Conservation (phyloP, 2,113 vertebrate species). For the Lagopus muta region DNA sequence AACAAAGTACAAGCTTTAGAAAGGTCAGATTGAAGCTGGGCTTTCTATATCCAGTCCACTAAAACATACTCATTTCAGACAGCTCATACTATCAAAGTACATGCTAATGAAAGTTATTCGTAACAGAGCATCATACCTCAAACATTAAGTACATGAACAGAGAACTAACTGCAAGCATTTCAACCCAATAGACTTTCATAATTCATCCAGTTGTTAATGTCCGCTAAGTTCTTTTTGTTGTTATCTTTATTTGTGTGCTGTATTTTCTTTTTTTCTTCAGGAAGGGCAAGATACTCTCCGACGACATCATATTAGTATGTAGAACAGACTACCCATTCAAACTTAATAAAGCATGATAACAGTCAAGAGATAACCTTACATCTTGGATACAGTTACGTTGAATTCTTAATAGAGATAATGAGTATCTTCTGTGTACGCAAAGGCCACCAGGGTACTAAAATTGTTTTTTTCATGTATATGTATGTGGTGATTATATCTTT, state of each 20-base stretch:
- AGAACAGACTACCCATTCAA: not conserved
- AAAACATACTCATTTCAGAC: not conserved
- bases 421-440: not conserved
- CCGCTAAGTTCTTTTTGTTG: not conserved
- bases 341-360: not conserved
- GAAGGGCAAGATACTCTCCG: not conserved
- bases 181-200: fast-evolving
- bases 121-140: not conserved
- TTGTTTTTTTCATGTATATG: not conserved
- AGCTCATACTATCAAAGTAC: not conserved
- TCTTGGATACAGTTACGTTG: not conserved
- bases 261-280: not conserved
- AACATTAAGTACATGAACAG: not conserved
- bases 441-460: not conserved
- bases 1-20: not conserved
- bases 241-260: not conserved
- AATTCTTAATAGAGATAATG: not conserved
- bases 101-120: not conserved
- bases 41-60: not conserved
- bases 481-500: not conserved
- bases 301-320: not conserved
- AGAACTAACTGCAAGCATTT: not conserved
- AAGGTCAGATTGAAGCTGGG: not conserved
- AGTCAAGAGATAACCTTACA: not conserved
- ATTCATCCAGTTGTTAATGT: not conserved